These are phyloP conservation scores for Gastrophysa polygoni DNA, from an alignment of 2,888 invertebrate species.

Conservation along the genomic window DNA sequence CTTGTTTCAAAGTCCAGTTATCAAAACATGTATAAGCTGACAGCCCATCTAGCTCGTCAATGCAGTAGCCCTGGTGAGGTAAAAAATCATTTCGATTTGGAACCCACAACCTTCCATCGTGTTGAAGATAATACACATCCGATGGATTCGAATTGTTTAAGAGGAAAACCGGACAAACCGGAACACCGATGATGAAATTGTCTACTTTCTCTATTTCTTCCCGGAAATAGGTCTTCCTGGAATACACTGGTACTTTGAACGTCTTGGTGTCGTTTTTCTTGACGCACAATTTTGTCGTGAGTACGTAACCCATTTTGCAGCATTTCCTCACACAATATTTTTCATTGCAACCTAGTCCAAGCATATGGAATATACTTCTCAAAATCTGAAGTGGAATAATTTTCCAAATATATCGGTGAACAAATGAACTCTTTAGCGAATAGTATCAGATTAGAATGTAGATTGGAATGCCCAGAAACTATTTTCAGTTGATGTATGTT, in stretches of 20 bases:
- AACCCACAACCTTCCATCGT: slow-evolving; percentile 38
- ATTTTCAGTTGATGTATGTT: too few species aligned
- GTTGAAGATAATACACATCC: slow-evolving; percentile 41
- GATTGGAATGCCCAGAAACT: too few species aligned
- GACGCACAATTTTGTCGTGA: slow-evolving; percentile 18
- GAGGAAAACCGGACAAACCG: slow-evolving; percentile 32
- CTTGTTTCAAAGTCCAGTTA: neutral
- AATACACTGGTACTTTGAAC: slow-evolving; percentile 30
- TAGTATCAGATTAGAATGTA: too few species aligned
- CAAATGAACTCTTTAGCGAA: too few species aligned
- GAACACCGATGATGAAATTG: slow-evolving; percentile 32
- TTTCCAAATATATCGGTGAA: too few species aligned
- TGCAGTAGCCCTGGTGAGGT: slow-evolving; percentile 34
- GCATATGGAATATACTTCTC: neutral
- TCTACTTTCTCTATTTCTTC: slow-evolving; percentile 10
- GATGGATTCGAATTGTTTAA: slow-evolving; percentile 18
- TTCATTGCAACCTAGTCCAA: slow-evolving; percentile 7
- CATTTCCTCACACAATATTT: slow-evolving; percentile 32
- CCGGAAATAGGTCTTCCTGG: slow-evolving; percentile 12
- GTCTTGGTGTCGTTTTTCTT: neutral
- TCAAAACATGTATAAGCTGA: slow-evolving; percentile 28
- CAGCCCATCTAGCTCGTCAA: slow-evolving; percentile 32
- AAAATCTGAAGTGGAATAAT: too few species aligned
- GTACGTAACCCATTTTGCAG: slow-evolving; percentile 30
- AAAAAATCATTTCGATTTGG: slow-evolving; percentile 24